Evolutionary conservation across 2,888 invertebrate species (phyloP), one percentile per base, ranked within the genome.

Genomic region (Monoplex corrugatus): DNA sequence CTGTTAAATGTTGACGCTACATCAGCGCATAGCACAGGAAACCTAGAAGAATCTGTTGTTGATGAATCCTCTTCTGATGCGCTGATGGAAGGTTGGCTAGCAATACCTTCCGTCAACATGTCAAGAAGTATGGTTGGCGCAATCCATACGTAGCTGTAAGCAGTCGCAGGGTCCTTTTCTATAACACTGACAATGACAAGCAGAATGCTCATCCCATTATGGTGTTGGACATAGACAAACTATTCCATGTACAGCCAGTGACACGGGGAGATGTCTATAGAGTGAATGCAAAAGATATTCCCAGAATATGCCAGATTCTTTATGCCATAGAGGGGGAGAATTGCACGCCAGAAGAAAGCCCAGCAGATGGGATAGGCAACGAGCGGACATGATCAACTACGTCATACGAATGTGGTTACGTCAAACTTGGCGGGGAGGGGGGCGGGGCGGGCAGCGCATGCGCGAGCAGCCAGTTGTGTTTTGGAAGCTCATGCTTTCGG

Each of bases 241-340:
- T 99, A 96, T 99, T 99, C 97, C 99, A 99, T 97, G 99, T 99
- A 93, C 98, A 99, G 92, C 98, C 98, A 91, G 99, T 99, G 93
- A 99, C 99, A 91, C 99, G 99, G 96, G 99, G 99, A 94, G 99
- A 99, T 97, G 99, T 99, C 94, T 99, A 99, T 96, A 98, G 99
- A 96, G 99, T 99, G 89, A 99, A 99, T 97, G 98, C 99, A 96
- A 98, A 98, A 97, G 99, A 99, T 97, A 99, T 99, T 96, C 99
- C 99, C 94, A 98, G 99, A 96, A 99, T 99, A 96, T 99, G 99
- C 97, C 97, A 97, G 96, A 97, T 99, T 95, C 97, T 99, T 95
- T 99, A 99, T 96, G 99, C 99, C 92, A 99, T 99, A 91, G 99
- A 99, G 97, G 99, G 99, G 88, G 99, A 99, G 94, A 96, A 96